Base-by-base conservation (phyloP, 2,797 vertebrate genomes). In the Hyperoplus lanceolatus region DNA sequence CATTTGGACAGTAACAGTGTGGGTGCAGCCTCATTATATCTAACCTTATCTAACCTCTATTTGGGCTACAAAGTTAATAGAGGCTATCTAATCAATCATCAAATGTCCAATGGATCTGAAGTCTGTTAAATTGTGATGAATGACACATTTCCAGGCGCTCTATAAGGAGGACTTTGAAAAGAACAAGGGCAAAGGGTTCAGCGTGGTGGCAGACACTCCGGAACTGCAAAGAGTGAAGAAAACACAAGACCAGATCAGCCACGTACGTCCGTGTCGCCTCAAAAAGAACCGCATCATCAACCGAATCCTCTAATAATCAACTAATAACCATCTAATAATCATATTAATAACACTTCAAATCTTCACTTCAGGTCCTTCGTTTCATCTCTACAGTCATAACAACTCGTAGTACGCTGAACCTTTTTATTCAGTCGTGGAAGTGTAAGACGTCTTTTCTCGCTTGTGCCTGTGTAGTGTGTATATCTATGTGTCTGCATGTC, bases 161-260 rank as follows among this genome's bases (percentile, higher is more conserved):
- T 97, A 97, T 93, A 97, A 97, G 95, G 97, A 97, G 83, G 97
- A 98, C 39, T 98, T 97, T 79, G 97, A 98, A 92, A 97, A 96
- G 94, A 97, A 93, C 92, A 97, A 97, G 84, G 97, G 97, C 0
- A 97, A 96, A 71, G 97, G 96, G 1, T 98, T 96, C 94, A 97
- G 96, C 1, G 95, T 97, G 80, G 96, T 97, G 86, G 94, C 96
- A 0, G 97, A 97, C 86, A 98, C 97, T 2, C 97, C 96, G 0
- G 97, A 97, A 80, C 92, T 97, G 85, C 97, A 97, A 93, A 94
- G 97, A 81, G 95, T 97, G 91, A 97, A 94, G 87, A 97, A 97
- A 91, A 97, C 96, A 13, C 97, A 97, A 91, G 96, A 97, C 75
- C 96, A 97, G 90, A 97, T 97, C 94, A 97, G 97, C 89, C 96